A percentile compares a stretch with the other conserved stretches of the same genome.
These are phyloP conservation scores for Rotaria macrura DNA, from an alignment of 2,888 invertebrate genomes.

Conservation along the genomic window DNA sequence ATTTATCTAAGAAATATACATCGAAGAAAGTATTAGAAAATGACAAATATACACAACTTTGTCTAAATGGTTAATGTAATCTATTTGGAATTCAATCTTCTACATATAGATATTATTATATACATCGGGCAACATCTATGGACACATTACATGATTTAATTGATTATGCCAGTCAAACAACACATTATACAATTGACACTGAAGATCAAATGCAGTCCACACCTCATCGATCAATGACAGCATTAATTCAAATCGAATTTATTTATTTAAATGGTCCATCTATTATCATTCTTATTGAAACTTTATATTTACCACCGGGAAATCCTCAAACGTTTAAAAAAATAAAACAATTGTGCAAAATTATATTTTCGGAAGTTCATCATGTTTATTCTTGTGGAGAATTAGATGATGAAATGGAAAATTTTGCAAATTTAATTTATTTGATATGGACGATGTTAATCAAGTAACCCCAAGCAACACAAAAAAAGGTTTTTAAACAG, in stretches of 20 bases:
- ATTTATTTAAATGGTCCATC: neutral
- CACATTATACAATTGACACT: neutral
- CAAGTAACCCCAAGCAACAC: neutral
- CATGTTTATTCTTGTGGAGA: neutral
- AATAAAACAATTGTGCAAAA: neutral
- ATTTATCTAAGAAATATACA: too few species aligned
- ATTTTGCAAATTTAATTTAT: neutral
- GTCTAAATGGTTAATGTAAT: too few species aligned
- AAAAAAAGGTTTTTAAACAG: neutral
- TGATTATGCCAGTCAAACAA: neutral
- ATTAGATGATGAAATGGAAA: neutral
- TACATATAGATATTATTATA: neutral
- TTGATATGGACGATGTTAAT: neutral
- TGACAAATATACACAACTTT: too few species aligned
- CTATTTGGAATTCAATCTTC: too few species aligned
- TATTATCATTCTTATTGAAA: neutral
- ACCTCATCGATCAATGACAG: neutral
- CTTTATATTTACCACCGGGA: too few species aligned
- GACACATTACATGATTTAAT: neutral
- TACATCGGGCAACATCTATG: neutral
- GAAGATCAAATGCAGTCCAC: neutral
- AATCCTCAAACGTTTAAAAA: too few species aligned
- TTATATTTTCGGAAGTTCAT: neutral
- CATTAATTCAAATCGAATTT: neutral
- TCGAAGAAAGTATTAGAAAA: too few species aligned